Conservation (phyloP, 2,113 vertebrate genomes). For the Rostratula benghalensis region DNA sequence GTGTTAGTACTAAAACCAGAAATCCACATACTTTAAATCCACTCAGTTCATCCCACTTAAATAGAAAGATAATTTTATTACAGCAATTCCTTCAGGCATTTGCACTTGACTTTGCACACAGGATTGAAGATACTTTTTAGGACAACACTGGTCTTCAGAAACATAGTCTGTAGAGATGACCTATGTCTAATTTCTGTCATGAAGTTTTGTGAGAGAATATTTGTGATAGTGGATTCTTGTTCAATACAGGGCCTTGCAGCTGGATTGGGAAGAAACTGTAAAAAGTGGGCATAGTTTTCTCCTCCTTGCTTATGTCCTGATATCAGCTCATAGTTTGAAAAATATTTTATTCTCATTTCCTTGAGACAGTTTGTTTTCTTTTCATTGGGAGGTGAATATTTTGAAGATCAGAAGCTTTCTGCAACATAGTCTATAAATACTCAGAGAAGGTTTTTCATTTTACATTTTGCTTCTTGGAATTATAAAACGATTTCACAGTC, state of each 20-base stretch:
- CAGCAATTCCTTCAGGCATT: not conserved
- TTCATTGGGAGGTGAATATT: not conserved
- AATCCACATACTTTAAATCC: not conserved
- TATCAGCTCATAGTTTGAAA: fast-evolving
- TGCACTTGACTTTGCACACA: not conserved
- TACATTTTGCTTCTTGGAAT: not conserved
- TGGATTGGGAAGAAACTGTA: not conserved
- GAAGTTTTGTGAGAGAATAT: not conserved
- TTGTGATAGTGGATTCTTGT: not conserved
- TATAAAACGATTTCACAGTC: not conserved
- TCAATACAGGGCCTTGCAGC: not conserved
- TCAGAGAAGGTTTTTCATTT: not conserved
- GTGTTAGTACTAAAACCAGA: not conserved
- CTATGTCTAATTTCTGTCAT: not conserved
- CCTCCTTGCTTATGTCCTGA: not conserved
- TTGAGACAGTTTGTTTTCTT: not conserved
- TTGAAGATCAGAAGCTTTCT: not conserved
- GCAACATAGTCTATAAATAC: not conserved
- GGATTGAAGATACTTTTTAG: not conserved
- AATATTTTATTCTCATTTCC: not conserved
- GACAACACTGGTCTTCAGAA: not conserved
- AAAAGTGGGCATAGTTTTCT: not conserved
- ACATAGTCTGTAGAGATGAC: not conserved
- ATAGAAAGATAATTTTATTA: not conserved
- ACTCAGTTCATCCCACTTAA: not conserved